phyloP scores from a whole-genome alignment of 1,140 invertebrate species.

The Ruditapes philippinarum region DNA sequence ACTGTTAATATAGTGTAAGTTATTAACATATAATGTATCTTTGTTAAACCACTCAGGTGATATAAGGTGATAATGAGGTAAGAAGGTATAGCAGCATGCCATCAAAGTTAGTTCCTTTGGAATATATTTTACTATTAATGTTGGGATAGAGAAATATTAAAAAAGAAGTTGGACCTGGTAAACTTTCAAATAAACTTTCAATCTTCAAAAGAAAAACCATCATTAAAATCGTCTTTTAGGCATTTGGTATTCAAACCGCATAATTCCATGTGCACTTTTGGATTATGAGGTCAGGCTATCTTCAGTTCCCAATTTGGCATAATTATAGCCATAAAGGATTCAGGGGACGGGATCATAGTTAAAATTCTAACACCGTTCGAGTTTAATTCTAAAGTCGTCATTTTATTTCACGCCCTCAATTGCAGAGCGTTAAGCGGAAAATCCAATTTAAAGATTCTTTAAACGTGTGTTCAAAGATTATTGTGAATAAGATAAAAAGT shows the following conservation, averaged over 20 bases:
- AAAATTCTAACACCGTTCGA: neutral
- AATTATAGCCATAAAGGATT: neutral
- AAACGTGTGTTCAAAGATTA: neutral
- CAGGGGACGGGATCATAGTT: neutral
- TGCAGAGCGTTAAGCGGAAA: constrained; percentile 5
- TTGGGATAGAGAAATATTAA: too few species aligned
- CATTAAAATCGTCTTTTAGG: too few species aligned
- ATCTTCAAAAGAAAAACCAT: too few species aligned
- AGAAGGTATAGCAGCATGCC: too few species aligned
- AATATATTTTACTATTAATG: too few species aligned
- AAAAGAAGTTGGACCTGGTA: too few species aligned
- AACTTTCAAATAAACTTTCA: too few species aligned
- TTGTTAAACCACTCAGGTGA: too few species aligned
- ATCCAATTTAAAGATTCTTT: constrained; percentile 16
- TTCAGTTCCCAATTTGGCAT: neutral
- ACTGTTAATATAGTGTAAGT: too few species aligned
- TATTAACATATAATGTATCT: too few species aligned
- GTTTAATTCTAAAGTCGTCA: neutral
- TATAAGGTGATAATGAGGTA: too few species aligned
- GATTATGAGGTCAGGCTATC: constrained; percentile 10
- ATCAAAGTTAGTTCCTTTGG: too few species aligned
- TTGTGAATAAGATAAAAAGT: neutral
- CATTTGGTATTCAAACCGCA: constrained; percentile 8
- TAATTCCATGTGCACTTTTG: neutral
- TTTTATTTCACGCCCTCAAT: neutral